Evolutionary conservation across 2,113 vertebrate genomes (phyloP).

Genomic region (Puntigrus tetrazona): DNA sequence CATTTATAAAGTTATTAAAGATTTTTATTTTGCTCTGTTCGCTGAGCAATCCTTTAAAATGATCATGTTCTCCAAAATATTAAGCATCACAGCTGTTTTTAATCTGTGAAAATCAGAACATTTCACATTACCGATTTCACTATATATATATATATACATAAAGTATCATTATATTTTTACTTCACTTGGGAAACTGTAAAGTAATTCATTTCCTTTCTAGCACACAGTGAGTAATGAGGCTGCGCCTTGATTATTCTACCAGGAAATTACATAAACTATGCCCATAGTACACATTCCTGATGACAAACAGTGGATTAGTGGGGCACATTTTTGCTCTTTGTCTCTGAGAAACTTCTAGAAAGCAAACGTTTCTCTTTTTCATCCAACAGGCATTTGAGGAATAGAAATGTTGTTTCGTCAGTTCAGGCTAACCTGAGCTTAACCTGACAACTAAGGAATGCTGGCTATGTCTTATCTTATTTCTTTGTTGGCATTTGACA

Average conservation of each 20-base stretch:
- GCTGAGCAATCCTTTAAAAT: neutral
- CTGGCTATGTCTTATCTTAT: conserved; percentile 49
- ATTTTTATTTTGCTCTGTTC: neutral
- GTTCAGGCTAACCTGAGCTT: conserved; percentile 19
- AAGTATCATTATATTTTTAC: neutral
- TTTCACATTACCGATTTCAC: neutral
- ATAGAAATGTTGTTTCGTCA: neutral
- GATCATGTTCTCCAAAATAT: neutral
- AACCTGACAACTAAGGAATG: conserved; percentile 11
- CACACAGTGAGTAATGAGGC: neutral
- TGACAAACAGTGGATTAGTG: neutral
- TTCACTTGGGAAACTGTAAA: neutral
- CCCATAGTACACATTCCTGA: neutral
- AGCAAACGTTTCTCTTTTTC: conserved; percentile 8
- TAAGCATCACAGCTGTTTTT: neutral
- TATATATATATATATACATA: neutral
- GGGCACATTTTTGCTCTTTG: no score
- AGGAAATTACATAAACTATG: neutral
- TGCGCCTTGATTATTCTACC: no score
- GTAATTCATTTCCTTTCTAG: neutral
- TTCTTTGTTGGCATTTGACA: conserved; percentile 48
- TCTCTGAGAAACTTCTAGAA: neutral
- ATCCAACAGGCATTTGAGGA: neutral
- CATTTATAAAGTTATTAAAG: neutral
- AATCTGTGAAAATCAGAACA: neutral